Evolutionary conservation across 1,140 invertebrate species (phyloP), one percentile per base, ranked within the genome.

Genomic region (Caenorhabditis tropicalis): DNA sequence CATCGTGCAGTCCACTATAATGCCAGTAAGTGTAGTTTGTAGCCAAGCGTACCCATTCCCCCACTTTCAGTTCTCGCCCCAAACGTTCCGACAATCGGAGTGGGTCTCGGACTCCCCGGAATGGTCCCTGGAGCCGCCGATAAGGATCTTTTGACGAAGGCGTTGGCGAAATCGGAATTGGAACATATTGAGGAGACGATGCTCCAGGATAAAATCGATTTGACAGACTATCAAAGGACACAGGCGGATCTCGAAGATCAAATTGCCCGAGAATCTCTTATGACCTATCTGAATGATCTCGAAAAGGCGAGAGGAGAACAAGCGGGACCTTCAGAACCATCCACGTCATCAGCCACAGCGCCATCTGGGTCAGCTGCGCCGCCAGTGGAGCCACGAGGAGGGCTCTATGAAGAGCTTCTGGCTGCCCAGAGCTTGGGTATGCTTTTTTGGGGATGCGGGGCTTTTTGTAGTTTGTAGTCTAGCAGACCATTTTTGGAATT

Each of bases 1-100:
- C 96, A 97, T 91, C 93, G 95, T 88, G 94, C 94, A 89, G 94
- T 94, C 79, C 96, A 97, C 92, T 97, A 97, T 90, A 97, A 97
- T 92, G 70, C 89, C 29, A 88, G 88, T 85, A 46, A 48, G 79
- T 65, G 24, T 56, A 27, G 24, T 29, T 56, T 56, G n/a, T 16
- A 27, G 21, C 29, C 56, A 9, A 31, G 7, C 16, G 7, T 79
- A 24, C 7, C n/a, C n/a, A 70, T 46, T 79, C 85, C 2, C 85
- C 27, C 31, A 27, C n/a, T 60, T 87, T 96, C 95, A 70, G 94
- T 97, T 86, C 94, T 96, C 58, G 95, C 97, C 92, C 96, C 96
- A 2, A 95, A 94, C 86, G 95, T 85, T 27, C 94, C 95, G 31
- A 95, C 95, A 15, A 94, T 96, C 80, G 95, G 95, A 43, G 95